A percentile compares a stretch with the other conserved stretches of the same genome.
These are phyloP conservation scores for Proctacanthus coquilletti DNA, from an alignment of 1,140 invertebrate genomes.

Conservation along the genomic window DNA sequence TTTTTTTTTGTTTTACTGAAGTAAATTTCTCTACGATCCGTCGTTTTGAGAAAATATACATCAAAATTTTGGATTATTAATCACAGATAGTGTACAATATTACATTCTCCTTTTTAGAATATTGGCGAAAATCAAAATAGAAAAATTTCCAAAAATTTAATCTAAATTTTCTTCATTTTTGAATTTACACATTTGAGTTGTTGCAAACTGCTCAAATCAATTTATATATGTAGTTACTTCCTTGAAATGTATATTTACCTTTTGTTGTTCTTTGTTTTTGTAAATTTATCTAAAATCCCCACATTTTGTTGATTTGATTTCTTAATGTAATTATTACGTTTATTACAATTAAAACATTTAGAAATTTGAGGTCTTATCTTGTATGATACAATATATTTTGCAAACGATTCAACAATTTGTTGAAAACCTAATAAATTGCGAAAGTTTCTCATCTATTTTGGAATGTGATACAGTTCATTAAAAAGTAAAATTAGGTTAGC, in stretches of 20 bases:
- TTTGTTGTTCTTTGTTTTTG: neutral
- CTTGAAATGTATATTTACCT: neutral
- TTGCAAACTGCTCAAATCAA: too few relatives aligned
- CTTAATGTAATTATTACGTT: neutral
- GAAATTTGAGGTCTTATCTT: too few relatives aligned
- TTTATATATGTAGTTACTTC: too few relatives aligned
- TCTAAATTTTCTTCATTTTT: neutral
- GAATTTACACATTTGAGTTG: neutral
- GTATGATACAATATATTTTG: too few relatives aligned
- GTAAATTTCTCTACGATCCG: constrained; percentile 3
- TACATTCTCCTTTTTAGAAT: neutral
- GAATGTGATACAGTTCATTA: too few relatives aligned
- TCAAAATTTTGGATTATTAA: constrained; percentile 34
- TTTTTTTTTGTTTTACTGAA: constrained; percentile 5
- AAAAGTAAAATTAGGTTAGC: too few relatives aligned
- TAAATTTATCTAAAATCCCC: neutral
- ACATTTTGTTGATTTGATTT: neutral
- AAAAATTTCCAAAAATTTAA: neutral
- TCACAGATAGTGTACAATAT: constrained; percentile 33
- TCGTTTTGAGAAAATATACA: constrained; percentile 18
- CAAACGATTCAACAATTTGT: too few relatives aligned
- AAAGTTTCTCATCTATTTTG: too few relatives aligned
- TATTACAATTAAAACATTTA: too few relatives aligned
- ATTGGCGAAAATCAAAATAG: neutral
- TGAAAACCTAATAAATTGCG: too few relatives aligned